These are phyloP conservation scores for Danio tinwini DNA, from an alignment of 2,797 vertebrate genomes.

Conservation along the genomic window DNA sequence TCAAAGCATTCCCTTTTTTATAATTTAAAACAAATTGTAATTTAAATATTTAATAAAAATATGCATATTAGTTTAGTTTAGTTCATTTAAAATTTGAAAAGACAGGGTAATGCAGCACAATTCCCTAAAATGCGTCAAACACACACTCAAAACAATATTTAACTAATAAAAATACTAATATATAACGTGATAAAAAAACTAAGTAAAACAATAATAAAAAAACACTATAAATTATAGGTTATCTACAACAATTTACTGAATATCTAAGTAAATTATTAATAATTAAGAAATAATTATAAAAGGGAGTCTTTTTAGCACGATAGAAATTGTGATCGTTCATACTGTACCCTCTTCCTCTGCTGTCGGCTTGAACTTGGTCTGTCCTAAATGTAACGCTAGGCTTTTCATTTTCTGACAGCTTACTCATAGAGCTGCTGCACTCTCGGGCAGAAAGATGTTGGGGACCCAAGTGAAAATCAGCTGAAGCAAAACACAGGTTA, in stretches of 20 bases:
- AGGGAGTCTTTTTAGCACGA: background rate
- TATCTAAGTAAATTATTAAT: too few relatives aligned
- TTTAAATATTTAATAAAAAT: background rate
- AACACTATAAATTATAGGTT: too few relatives aligned
- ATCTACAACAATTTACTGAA: too few relatives aligned
- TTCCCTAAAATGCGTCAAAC: too few relatives aligned
- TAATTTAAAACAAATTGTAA: conserved; percentile 18
- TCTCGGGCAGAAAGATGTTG: conserved; percentile 57
- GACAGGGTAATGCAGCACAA: too few relatives aligned
- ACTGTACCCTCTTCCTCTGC: conserved; percentile 34
- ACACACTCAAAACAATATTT: too few relatives aligned
- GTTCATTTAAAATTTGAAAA: too few relatives aligned
- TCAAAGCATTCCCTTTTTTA: conserved; percentile 50
- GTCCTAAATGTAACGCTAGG: conserved; percentile 53
- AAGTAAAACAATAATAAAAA: too few relatives aligned
- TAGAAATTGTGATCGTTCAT: conserved; percentile 11
- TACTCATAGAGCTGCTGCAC: conserved; percentile 48
- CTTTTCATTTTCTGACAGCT: conserved; percentile 54
- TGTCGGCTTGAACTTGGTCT: conserved; percentile 44
- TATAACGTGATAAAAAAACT: too few relatives aligned
- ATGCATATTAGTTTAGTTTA: too few relatives aligned
- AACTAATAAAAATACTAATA: too few relatives aligned
- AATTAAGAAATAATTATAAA: too few relatives aligned
- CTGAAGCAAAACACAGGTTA: conserved; percentile 69
- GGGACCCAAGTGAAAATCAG: conserved; percentile 62